Evolutionary conservation across 1,140 invertebrate species (phyloP), one percentile per base, ranked within the genome.

Genomic region (Panagrolaimus sp.): DNA sequence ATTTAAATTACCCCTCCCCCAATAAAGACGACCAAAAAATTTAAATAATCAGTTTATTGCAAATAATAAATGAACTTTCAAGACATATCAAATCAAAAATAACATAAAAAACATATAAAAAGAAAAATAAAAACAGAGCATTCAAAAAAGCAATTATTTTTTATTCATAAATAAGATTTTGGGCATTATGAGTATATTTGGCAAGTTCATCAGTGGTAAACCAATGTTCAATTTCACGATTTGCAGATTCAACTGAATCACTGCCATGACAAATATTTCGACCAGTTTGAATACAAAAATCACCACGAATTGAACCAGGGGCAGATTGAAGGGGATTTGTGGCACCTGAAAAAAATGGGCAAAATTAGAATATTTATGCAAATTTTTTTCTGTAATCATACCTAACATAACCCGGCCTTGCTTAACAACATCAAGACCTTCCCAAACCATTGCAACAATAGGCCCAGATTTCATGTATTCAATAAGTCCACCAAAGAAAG

Each of bases 391-490:
- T 4, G 32, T 38, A 38, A 38, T 38, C 2, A 38, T 38, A 38
- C 32, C 96, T 63, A 99, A 87, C 89, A 98, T 92, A 69, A 89
- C 88, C 79, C 96, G 90, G 12, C 93, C 94, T 77, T 92, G 96
- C 84, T 95, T 95, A 1, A 98, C 94, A 38, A 90, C 91, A 83
- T 94, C 90, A 43, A 93, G 87, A 76, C 95, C 96, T 89, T 76
- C 75, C 80, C 77, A 81, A 65, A 83, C 94, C 94, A 98, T 98
- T 52, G 94, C 91, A 68, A 97, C 91, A 75, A 98, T 91, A 73
- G 96, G 94, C 73, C 96, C 96, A 74, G 93, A 93, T 78, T 88
- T 88, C 94, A 98, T 98, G 87, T 98, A 98, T 78, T 92, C 91
- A 14, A 98, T 88, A 63, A 99, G 88, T 82, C 91, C 90, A 65